Conservation (phyloP, 2,888 invertebrate species). For the Spilosoma lubricipeda region DNA sequence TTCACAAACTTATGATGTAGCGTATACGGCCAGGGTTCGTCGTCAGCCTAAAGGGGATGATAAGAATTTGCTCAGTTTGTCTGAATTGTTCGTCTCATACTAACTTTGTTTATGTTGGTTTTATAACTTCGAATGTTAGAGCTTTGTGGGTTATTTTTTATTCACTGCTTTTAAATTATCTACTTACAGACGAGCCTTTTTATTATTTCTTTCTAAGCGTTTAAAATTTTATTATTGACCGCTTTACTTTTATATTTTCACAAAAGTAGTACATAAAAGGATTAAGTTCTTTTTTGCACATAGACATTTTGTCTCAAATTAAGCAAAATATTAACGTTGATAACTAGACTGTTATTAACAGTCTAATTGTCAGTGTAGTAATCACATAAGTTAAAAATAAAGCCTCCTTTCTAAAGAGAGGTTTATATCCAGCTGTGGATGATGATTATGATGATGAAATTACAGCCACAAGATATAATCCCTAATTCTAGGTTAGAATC, state of each 20-base stretch:
- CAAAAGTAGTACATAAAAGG: neutral
- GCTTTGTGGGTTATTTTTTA: constrained; percentile 23
- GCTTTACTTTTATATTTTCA: neutral
- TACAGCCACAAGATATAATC: too few relatives aligned
- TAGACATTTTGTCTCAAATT: neutral
- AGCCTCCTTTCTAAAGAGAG: too few relatives aligned
- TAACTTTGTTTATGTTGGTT: constrained; percentile 36
- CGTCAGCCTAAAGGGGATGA: constrained; percentile 26
- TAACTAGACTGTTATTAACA: too few relatives aligned
- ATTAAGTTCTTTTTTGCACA: neutral
- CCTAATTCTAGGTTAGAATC: too few relatives aligned
- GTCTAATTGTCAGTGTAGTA: too few relatives aligned
- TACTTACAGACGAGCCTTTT: constrained; percentile 11
- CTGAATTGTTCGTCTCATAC: constrained; percentile 24
- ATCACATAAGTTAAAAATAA: too few relatives aligned
- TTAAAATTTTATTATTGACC: neutral
- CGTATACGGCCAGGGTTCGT: constrained; percentile 20
- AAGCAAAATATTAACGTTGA: too few relatives aligned
- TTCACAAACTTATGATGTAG: constrained; percentile 35
- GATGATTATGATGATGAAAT: too few relatives aligned
- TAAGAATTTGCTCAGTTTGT: constrained; percentile 33
- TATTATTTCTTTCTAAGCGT: neutral
- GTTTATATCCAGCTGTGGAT: too few relatives aligned
- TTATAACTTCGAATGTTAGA: constrained; percentile 30
- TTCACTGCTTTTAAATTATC: constrained; percentile 23